Conservation (phyloP, 2,797 vertebrate genomes). For the Crypturellus tataupa region DNA sequence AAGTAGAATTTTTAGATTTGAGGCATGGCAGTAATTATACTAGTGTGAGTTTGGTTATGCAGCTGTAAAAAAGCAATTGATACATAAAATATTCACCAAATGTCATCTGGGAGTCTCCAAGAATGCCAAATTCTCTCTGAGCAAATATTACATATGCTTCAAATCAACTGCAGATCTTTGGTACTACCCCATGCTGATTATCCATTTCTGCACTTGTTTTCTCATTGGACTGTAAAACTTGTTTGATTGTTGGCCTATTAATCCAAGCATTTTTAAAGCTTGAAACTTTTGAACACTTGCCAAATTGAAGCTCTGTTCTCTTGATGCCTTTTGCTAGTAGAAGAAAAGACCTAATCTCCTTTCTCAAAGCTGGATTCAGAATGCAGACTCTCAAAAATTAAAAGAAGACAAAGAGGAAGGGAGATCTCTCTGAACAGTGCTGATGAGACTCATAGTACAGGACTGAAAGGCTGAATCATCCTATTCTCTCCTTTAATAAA, state of each 20-base stretch:
- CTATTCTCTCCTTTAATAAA: background rate
- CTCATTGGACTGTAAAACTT: background rate
- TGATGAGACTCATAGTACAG: background rate
- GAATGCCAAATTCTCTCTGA: background rate
- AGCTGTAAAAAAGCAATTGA: background rate
- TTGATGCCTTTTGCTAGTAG: background rate
- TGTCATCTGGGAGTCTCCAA: background rate
- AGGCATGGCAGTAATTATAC: background rate
- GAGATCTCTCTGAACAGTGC: background rate
- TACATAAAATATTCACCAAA: background rate
- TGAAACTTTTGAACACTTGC: constrained; percentile 25
- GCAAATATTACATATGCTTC: constrained; percentile 15
- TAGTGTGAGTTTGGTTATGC: background rate
- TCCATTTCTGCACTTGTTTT: constrained; percentile 14
- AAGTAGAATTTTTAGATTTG: background rate
- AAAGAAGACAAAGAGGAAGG: background rate
- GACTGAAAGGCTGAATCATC: background rate
- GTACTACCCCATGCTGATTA: constrained; percentile 4
- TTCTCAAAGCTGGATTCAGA: constrained; percentile 19
- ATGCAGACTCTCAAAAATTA: background rate
- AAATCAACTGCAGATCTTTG: constrained; percentile 28
- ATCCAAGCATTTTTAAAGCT: constrained; percentile 20
- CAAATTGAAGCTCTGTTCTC: constrained; percentile 22
- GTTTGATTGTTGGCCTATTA: constrained; percentile 31
- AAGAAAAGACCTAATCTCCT: constrained; percentile 12